Percentiles rank a stretch among this genome's conserved stretches.
Conservation (phyloP, 2,888 invertebrate species). For the Troglohyphantes excavatus region DNA sequence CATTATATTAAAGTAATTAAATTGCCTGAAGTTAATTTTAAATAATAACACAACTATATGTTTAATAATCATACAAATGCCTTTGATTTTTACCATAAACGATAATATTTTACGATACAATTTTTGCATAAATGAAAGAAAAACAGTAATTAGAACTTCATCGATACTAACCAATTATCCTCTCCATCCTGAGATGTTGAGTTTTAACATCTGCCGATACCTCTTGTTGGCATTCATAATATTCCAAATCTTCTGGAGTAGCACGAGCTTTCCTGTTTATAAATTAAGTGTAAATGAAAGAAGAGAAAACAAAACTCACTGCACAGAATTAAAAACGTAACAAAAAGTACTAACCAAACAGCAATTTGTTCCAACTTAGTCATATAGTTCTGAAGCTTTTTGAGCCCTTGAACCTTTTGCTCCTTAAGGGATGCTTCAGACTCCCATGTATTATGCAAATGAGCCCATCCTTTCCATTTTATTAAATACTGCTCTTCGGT, state of each 20-base stretch:
- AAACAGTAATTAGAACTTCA: no score
- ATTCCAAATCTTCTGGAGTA: conserved; percentile 98
- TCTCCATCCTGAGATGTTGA: conserved; percentile 89
- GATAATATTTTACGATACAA: no score
- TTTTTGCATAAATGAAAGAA: no score
- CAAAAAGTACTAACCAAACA: conserved; percentile 86
- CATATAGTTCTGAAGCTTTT: conserved; percentile 96
- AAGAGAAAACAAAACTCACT: neutral
- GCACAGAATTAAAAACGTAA: neutral
- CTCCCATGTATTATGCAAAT: conserved; percentile 99
- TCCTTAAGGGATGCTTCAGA: conserved; percentile 91
- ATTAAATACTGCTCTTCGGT: conserved; percentile 96
- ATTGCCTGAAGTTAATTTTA: no score
- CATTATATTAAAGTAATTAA: no score
- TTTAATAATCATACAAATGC: no score
- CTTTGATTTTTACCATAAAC: no score
- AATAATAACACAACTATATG: no score
- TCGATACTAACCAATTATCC: conserved; percentile 82
- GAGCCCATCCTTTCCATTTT: conserved; percentile 99
- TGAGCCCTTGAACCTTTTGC: conserved; percentile 93
- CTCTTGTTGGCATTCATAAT: conserved; percentile 97
- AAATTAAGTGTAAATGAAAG: conserved; percentile 7
- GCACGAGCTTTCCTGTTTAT: conserved; percentile 87
- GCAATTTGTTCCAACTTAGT: conserved; percentile 92
- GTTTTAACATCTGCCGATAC: conserved; percentile 94